phyloP scores from a whole-genome alignment of 2,888 invertebrate genomes.

The Erebia aethiops region DNA sequence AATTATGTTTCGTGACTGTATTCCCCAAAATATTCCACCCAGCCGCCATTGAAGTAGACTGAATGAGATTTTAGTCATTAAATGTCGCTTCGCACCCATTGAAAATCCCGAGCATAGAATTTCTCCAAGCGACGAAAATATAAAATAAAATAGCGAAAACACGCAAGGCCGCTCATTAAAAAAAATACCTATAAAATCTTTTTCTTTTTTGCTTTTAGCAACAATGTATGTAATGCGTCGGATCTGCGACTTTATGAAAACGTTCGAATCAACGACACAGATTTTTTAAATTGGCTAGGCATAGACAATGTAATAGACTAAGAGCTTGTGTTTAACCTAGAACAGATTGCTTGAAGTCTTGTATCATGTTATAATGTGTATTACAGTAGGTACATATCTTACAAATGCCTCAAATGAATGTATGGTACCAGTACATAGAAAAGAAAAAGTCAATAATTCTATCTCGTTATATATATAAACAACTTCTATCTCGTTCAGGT shows the following conservation, averaged over 20 bases:
- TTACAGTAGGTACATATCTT: no score
- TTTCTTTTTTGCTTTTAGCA: conserved; percentile 18
- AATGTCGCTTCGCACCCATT: conserved; percentile 20
- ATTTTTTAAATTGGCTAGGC: conserved; percentile 26
- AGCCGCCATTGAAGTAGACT: neutral
- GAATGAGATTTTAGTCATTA: conserved; percentile 17
- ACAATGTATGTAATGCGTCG: conserved; percentile 20
- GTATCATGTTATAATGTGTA: neutral
- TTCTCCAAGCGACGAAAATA: conserved; percentile 12
- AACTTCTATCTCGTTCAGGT: no score
- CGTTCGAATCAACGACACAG: conserved; percentile 21
- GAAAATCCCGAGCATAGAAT: conserved; percentile 17
- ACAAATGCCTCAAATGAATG: no score
- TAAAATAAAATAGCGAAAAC: conserved; percentile 17
- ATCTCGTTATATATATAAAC: no score
- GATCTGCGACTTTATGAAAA: conserved; percentile 12
- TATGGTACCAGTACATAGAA: no score
- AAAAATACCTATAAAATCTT: conserved; percentile 12
- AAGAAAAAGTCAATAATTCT: no score
- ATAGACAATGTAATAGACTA: conserved; percentile 13
- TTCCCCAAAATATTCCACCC: neutral
- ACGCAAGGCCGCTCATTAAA: conserved; percentile 23
- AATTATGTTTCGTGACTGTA: neutral
- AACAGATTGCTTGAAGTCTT: neutral
- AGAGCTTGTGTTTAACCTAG: neutral